Conservation (phyloP, 2,888 invertebrate genomes). For the Nesidiocoris tenuis region DNA sequence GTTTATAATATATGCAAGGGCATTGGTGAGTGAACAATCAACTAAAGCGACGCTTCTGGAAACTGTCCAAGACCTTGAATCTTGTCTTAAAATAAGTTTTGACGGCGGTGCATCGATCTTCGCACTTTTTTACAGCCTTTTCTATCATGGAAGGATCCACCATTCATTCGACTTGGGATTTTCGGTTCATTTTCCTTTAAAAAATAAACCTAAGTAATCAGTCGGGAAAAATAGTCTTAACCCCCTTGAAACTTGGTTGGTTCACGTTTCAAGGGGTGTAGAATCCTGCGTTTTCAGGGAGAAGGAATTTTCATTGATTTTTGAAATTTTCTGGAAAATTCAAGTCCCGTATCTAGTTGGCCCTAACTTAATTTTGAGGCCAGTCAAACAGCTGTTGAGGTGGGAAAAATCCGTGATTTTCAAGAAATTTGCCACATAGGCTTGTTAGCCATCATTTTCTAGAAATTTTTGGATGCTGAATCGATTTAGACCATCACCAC, state of each 20-base stretch:
- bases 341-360: background rate
- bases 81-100: slow-evolving; percentile 9
- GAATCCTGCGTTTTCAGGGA: background rate
- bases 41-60: slow-evolving; percentile 7
- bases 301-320: background rate
- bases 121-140: background rate
- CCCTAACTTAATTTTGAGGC: background rate
- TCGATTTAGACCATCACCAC: background rate
- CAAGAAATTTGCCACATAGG: background rate
- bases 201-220: background rate
- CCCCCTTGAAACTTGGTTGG: background rate
- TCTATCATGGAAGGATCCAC: background rate
- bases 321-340: background rate
- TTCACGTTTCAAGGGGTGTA: background rate
- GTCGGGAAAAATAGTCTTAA: background rate
- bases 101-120: slow-evolving; percentile 14
- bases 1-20: background rate
- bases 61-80: slow-evolving; percentile 21
- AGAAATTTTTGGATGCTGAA: background rate
- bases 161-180: background rate
- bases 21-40: slow-evolving; percentile 7
- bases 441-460: background rate
- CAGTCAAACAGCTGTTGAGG: background rate
- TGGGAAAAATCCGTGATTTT: background rate
- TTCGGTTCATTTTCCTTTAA: background rate